phyloP scores from a whole-genome alignment of 2,888 invertebrate species.

The Hecatera dysodea region DNA sequence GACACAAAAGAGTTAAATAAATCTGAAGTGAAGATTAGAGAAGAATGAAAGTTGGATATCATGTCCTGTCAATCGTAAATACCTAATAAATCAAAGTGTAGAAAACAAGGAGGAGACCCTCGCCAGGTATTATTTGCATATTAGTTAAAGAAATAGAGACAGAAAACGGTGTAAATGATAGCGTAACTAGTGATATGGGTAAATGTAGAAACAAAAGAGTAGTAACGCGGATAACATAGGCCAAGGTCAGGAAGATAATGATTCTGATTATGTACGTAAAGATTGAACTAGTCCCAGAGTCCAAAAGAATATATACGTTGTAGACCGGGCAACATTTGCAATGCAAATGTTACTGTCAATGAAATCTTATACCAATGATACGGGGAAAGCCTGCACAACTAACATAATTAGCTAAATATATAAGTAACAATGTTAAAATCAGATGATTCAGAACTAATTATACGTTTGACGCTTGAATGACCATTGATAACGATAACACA shows the following conservation, averaged over 20 bases:
- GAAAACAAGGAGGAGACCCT: not conserved
- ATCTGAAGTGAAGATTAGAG: not conserved
- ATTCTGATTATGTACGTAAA: not conserved
- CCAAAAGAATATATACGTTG: not conserved
- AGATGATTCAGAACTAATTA: conserved; percentile 64
- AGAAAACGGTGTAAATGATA: not conserved
- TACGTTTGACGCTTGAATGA: conserved; percentile 64
- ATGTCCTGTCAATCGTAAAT: not conserved
- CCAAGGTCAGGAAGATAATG: not conserved
- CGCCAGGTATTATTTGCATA: not conserved
- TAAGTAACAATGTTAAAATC: conserved; percentile 44
- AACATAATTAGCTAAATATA: conserved; percentile 30
- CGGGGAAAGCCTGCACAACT: not conserved
- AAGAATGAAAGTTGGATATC: not conserved
- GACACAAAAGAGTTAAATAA: not conserved
- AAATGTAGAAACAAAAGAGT: not conserved
- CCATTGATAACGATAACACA: conserved; percentile 67
- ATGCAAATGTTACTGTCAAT: not conserved
- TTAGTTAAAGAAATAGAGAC: not conserved
- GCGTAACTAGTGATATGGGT: not conserved
- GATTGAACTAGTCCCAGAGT: not conserved
- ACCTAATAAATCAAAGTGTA: not conserved
- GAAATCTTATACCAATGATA: not conserved
- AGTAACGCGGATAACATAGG: not conserved
- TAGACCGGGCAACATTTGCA: not conserved